These are phyloP conservation scores for Microplitis mediator DNA, from an alignment of 1,140 invertebrate species.

Conservation along the genomic window DNA sequence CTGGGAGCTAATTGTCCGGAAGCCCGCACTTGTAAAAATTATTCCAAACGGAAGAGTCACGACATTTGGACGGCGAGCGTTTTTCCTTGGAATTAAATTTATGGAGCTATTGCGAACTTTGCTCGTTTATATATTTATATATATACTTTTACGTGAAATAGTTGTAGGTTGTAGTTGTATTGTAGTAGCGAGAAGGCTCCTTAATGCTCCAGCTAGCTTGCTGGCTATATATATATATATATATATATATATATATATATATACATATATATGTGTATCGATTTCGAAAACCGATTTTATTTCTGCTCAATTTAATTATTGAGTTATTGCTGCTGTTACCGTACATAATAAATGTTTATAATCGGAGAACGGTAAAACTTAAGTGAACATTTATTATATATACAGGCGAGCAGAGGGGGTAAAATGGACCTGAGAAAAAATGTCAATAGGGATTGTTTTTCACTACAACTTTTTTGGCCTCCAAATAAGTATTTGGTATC, in stretches of 20 bases:
- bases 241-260: background rate
- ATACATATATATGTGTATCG: background rate
- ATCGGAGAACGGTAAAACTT: no score
- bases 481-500: no score
- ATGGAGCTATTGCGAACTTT: constrained; percentile 28
- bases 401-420: no score
- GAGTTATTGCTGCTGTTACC: background rate
- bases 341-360: no score
- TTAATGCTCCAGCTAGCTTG: background rate
- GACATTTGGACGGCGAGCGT: constrained; percentile 47
- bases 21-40: constrained; percentile 36
- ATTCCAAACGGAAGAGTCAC: constrained; percentile 34
- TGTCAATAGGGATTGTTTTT: no score
- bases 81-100: constrained; percentile 32
- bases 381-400: no score
- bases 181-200: no score
- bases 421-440: no score
- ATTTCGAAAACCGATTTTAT: background rate
- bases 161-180: no score
- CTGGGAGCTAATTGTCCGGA: constrained; percentile 30
- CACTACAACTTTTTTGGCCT: no score
- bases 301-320: constrained; percentile 7
- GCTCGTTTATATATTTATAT: background rate
- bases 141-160: background rate
- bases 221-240: background rate